Evolutionary conservation across 1,140 invertebrate genomes (phyloP).

Genomic region (Drosophila littoralis): DNA sequence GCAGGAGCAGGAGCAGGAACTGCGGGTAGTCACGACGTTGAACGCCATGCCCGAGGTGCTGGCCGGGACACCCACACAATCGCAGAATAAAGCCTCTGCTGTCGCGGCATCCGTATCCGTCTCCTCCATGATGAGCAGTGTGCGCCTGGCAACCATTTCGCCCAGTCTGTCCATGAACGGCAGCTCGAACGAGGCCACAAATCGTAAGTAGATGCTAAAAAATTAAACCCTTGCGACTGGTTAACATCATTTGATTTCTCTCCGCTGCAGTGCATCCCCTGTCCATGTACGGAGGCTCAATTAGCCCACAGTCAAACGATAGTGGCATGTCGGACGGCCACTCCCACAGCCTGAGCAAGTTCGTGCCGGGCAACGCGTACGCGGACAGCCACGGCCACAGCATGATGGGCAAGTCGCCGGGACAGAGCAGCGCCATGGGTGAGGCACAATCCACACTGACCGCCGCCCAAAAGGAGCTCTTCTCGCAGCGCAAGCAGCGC

Average conservation of each 20-base stretch:
- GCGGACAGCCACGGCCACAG: slow-evolving; percentile 34
- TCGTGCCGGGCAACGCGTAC: slow-evolving; percentile 41
- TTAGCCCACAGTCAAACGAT: slow-evolving; percentile 80
- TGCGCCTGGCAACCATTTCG: slow-evolving; percentile 72
- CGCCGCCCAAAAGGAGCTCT: slow-evolving; percentile 79
- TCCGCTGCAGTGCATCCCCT: slow-evolving; percentile 66
- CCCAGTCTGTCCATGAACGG: slow-evolving; percentile 80
- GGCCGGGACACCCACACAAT: slow-evolving; percentile 61
- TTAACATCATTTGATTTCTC: background rate
- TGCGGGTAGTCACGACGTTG: slow-evolving; percentile 5
- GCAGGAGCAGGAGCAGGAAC: slow-evolving; percentile 23
- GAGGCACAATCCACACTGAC: slow-evolving; percentile 83
- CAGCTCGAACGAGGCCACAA: slow-evolving; percentile 79
- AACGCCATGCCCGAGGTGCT: slow-evolving; percentile 69
- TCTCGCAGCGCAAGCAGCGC: slow-evolving; percentile 94
- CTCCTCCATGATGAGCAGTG: slow-evolving; percentile 69
- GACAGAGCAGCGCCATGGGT: slow-evolving; percentile 83
- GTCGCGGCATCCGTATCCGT: slow-evolving; percentile 31
- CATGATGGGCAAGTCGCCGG: slow-evolving; percentile 73
- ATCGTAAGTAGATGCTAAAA: slow-evolving; percentile 55
- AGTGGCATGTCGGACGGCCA: slow-evolving; percentile 65
- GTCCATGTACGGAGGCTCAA: slow-evolving; percentile 79
- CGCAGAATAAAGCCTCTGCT: slow-evolving; percentile 64
- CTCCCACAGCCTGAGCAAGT: slow-evolving; percentile 68
- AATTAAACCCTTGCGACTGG: background rate